phyloP scores from a whole-genome alignment of 2,113 vertebrate species.

The Gymnobelideus leadbeateri region DNA sequence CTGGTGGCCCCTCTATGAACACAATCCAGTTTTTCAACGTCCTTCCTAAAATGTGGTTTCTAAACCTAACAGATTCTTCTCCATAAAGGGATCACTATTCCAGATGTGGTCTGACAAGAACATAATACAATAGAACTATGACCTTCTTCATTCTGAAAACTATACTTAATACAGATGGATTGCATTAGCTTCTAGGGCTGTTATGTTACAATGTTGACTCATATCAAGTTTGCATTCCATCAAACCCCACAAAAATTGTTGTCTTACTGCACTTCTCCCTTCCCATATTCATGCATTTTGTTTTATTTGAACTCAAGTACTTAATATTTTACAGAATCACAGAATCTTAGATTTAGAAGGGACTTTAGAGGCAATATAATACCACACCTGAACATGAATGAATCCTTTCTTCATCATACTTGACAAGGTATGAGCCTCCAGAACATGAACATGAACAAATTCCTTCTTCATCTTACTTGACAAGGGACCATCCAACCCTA shows the following conservation, averaged over 20 bases:
- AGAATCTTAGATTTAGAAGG: not conserved
- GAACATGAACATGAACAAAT: not conserved
- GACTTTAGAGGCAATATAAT: not conserved
- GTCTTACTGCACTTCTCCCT: not conserved
- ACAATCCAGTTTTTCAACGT: not conserved
- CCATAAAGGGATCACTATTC: not conserved
- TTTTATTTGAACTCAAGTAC: not conserved
- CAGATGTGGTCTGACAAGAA: conserved; percentile 8
- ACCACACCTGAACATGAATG: not conserved
- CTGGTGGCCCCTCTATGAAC: not conserved
- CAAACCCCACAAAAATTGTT: not conserved
- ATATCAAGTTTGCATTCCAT: conserved; percentile 10
- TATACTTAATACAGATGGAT: not conserved
- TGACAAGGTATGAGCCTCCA: no score
- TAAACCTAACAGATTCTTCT: not conserved
- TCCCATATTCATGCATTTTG: not conserved
- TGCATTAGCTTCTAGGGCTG: not conserved
- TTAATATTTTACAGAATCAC: not conserved
- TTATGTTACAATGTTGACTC: not conserved
- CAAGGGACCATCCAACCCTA: not conserved
- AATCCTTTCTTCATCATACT: not conserved
- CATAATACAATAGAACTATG: not conserved
- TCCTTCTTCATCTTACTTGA: not conserved
- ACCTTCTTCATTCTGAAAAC: not conserved
- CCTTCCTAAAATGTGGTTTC: conserved; percentile 2